Conservation (phyloP, 1,140 invertebrate genomes). For the Zaprionus tsacasi region DNA sequence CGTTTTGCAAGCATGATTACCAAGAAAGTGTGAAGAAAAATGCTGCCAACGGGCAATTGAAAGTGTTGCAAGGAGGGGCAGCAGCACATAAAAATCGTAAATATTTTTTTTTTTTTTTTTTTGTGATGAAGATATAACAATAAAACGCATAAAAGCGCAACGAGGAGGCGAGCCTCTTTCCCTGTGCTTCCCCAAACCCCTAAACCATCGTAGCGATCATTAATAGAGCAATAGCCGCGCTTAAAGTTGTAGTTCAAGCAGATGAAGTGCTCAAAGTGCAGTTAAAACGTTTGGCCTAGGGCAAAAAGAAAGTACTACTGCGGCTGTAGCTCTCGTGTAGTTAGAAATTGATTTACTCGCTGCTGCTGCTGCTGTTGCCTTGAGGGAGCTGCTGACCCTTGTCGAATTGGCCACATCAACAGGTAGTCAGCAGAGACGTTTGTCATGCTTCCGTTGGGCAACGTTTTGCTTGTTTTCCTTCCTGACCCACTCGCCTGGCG, state of each 20-base stretch:
- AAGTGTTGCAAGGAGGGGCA: slow-evolving; percentile 39
- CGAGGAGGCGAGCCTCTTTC: slow-evolving; percentile 1
- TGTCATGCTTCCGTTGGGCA: slow-evolving; percentile 58
- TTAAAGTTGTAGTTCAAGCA: slow-evolving; percentile 24
- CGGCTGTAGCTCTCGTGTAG: slow-evolving; percentile 7
- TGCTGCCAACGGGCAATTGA: slow-evolving; percentile 61
- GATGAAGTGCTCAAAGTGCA: slow-evolving; percentile 21
- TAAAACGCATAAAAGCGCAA: slow-evolving; percentile 67
- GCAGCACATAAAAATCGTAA: slow-evolving; percentile 25
- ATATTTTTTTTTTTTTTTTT: slow-evolving; percentile 14
- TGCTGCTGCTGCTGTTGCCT: slow-evolving; percentile 13
- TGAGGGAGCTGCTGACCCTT: slow-evolving; percentile 40
- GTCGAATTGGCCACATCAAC: slow-evolving; percentile 3
- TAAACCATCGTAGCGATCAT: slow-evolving; percentile 4
- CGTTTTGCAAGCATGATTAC: slow-evolving; percentile 63
- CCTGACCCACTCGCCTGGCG: slow-evolving; percentile 55
- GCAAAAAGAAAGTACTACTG: slow-evolving; percentile 67
- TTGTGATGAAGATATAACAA: slow-evolving; percentile 66
- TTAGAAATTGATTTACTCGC: slow-evolving; percentile 64
- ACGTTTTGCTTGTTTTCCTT: slow-evolving; percentile 34
- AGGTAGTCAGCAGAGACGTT: slow-evolving; percentile 35
- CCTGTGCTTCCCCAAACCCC: not conserved
- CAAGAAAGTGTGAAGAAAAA: slow-evolving; percentile 78
- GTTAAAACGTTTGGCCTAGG: slow-evolving; percentile 53
- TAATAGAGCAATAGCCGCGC: slow-evolving; percentile 34